These are phyloP conservation scores for Elmis aenea DNA, from an alignment of 2,888 invertebrate genomes.

Conservation along the genomic window DNA sequence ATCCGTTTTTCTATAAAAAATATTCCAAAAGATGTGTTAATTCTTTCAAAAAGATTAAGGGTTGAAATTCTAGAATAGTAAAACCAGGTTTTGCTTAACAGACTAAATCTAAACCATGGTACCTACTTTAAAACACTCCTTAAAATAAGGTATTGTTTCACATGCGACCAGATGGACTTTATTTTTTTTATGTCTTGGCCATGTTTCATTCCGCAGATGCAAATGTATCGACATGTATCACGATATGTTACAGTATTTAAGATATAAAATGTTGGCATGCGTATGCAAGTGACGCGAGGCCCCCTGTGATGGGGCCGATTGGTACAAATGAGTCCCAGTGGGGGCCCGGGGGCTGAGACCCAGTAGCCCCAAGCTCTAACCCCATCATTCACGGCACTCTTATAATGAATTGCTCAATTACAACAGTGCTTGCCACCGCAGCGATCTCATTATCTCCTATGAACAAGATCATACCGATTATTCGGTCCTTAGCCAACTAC, in stretches of 20 bases:
- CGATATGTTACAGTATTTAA: constrained; percentile 9
- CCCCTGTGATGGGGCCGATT: constrained; percentile 34
- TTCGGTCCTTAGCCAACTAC: not conserved
- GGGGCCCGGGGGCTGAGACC: constrained; percentile 31
- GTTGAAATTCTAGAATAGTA: no score
- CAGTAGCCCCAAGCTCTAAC: constrained; percentile 34
- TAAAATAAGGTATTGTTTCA: no score
- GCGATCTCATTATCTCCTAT: constrained; percentile 37
- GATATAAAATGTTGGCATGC: constrained; percentile 12
- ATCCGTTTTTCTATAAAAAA: no score
- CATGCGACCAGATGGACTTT: no score
- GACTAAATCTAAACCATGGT: no score
- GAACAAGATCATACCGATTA: constrained; percentile 30
- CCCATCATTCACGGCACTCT: constrained; percentile 32
- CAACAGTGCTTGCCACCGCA: constrained; percentile 37
- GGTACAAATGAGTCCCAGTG: constrained; percentile 36
- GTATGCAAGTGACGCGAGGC: constrained; percentile 24
- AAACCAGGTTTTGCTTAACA: no score
- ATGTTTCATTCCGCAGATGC: no score
- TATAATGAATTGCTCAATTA: constrained; percentile 40
- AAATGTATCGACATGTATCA: no score
- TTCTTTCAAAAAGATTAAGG: no score
- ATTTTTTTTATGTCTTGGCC: no score
- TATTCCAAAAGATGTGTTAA: no score
- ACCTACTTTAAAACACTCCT: no score